phyloP scores from a whole-genome alignment of 2,113 vertebrate genomes.

The Galemys pyrenaicus region DNA sequence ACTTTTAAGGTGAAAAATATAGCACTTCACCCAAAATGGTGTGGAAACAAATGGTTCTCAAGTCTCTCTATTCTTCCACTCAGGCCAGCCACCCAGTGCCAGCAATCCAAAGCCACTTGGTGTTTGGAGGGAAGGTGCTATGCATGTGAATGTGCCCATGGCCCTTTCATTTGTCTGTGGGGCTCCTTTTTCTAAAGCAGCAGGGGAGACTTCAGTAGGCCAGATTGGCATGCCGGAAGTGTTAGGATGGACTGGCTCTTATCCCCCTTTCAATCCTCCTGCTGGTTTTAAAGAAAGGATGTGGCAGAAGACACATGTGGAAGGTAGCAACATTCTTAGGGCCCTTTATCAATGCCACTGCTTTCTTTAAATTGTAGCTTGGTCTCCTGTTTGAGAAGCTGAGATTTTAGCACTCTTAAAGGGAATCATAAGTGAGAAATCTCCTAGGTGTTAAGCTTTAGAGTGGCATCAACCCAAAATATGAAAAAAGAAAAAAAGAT shows the following conservation, averaged over 20 bases:
- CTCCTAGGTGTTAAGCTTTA: constrained; percentile 77
- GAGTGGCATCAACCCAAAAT: constrained; percentile 78
- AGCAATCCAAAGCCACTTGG: constrained; percentile 52
- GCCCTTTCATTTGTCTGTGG: constrained; percentile 65
- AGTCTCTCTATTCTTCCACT: constrained; percentile 68
- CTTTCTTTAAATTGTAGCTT: constrained; percentile 69
- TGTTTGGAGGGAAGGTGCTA: constrained; percentile 55
- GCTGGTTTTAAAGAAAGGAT: constrained; percentile 78
- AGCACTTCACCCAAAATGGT: constrained; percentile 79
- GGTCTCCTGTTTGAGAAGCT: constrained; percentile 77
- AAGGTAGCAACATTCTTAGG: constrained; percentile 69
- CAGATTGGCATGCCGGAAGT: constrained; percentile 64
- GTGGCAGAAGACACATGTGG: constrained; percentile 38
- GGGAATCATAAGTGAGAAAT: constrained; percentile 77
- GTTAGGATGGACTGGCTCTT: constrained; percentile 57
- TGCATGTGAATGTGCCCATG: constrained; percentile 63
- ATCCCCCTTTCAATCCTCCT: constrained; percentile 78
- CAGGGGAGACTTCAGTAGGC: constrained; percentile 58
- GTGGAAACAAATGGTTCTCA: constrained; percentile 76
- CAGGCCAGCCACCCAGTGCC: constrained; percentile 2
- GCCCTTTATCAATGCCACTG: constrained; percentile 64
- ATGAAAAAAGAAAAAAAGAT: constrained; percentile 38
- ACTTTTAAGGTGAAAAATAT: constrained; percentile 77
- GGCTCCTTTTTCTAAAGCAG: constrained; percentile 75
- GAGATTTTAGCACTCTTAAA: constrained; percentile 82